These are phyloP conservation scores for Gopherus flavomarginatus DNA, from an alignment of 2,113 vertebrate genomes.

Conservation along the genomic window DNA sequence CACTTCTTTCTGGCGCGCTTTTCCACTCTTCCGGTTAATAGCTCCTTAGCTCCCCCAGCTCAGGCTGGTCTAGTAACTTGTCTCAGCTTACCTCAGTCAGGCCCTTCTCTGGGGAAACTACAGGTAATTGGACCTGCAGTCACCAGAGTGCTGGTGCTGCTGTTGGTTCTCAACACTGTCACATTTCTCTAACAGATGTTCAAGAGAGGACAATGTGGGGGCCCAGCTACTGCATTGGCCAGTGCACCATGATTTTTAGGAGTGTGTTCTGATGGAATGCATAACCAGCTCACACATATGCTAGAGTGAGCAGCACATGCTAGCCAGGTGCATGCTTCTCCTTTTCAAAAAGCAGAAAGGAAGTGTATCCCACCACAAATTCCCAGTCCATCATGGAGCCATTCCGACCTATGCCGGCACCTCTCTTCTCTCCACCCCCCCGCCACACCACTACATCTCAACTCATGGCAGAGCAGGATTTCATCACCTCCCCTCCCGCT, in stretches of 20 bases:
- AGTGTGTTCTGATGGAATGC: neutral
- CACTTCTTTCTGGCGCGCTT: neutral
- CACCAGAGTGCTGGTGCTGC: neutral
- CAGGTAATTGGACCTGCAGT: neutral
- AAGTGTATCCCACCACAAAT: neutral
- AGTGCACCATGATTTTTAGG: neutral
- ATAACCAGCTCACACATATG: neutral
- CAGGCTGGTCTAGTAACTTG: neutral
- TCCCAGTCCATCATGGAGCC: neutral
- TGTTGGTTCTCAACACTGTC: neutral
- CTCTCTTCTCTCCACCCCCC: neutral
- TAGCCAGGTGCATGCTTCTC: rapidly evolving
- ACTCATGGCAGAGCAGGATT: neutral
- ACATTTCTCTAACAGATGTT: neutral
- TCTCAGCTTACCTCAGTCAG: neutral
- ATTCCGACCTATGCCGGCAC: neutral
- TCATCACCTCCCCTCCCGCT: neutral
- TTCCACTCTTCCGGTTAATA: neutral
- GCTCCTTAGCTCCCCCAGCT: neutral
- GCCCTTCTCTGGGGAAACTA: neutral
- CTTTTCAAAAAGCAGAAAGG: rapidly evolving
- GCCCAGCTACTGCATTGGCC: neutral
- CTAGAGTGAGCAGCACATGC: neutral
- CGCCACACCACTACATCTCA: neutral
- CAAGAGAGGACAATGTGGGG: rapidly evolving